Conservation (phyloP, 2,113 vertebrate genomes). For the Eclectus roratus region DNA sequence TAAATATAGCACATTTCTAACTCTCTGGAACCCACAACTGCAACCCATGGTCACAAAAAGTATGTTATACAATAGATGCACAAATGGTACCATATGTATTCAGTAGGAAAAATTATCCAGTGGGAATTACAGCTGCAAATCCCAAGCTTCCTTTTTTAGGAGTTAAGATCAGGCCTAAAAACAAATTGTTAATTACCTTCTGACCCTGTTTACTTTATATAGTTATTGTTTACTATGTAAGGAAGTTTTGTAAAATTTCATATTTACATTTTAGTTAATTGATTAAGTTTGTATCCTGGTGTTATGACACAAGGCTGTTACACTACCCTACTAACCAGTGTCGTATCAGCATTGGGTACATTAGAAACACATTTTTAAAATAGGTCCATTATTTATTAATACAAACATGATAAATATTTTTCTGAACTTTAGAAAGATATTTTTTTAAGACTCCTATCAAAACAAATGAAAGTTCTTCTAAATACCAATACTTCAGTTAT, state of each 20-base stretch:
- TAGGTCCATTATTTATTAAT: background rate
- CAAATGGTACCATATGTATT: background rate
- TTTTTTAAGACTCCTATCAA: background rate
- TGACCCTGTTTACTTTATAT: conserved; percentile 7
- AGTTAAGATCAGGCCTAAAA: conserved; percentile 21
- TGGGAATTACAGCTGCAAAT: background rate
- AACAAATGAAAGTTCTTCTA: background rate
- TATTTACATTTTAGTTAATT: background rate
- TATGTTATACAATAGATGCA: background rate
- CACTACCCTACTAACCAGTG: background rate
- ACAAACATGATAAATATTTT: background rate
- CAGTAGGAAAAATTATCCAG: background rate
- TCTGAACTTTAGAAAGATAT: background rate
- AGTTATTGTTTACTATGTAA: background rate
- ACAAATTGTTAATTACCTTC: background rate
- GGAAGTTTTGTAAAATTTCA: background rate
- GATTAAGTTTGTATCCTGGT: background rate
- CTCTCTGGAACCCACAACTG: background rate
- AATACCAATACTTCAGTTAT: background rate
- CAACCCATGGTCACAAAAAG: background rate
- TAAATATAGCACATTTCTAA: background rate
- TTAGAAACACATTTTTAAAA: background rate
- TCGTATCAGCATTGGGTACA: background rate
- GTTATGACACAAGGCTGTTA: background rate
- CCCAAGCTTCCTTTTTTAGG: conserved; percentile 4